Evolutionary conservation across 2,888 invertebrate species (phyloP), one percentile per base, ranked within the genome.

Genomic region (Dynastes hyllus): DNA sequence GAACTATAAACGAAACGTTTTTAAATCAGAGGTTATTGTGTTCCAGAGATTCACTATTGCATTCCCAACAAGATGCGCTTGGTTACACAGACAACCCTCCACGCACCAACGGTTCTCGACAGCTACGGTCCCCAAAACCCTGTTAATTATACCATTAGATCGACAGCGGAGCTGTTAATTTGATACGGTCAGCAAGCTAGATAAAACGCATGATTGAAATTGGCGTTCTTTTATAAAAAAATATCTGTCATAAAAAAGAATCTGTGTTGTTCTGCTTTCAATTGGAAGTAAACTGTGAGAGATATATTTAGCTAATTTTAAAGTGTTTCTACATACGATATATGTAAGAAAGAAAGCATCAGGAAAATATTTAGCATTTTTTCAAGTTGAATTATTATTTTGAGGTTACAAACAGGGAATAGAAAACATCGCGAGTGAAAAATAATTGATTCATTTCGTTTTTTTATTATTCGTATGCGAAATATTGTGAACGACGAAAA

Each of bases 121-220:
- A 63, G 61, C 73, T 45, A 75, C 61, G 27, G 58, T 8, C 55
- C 77, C 69, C 69, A 69, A 69, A 77, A 55, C 58, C 45, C 22
- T 69, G 69, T 69, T 77, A 77, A 77, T 77, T 77, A 77, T 61
- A 27, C 69, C 69, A 61, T 77, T 77, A 77, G 61, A 63, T 61
- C 73, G 58, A 58, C 73, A 61, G 61, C 58, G n/a, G 73, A 75
- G 50, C 73, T 55, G 73, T 61, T 75, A 75, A 75, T 75, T 75
- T 75, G 73, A 75, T 75, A 63, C 61, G 63, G 45, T 61, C 73
- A 29, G 29, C 73, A 45, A 75, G 73, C 61, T 27, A 61, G 61
- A 75, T 40, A 55, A 61, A 45, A 50, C 40, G 22, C 4, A 45
- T 75, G 45, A 75, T 75, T 75, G 61, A 75, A 63, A 71, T 50